phyloP scores from a whole-genome alignment of 2,888 invertebrate species.

The Plebejus melissa region DNA sequence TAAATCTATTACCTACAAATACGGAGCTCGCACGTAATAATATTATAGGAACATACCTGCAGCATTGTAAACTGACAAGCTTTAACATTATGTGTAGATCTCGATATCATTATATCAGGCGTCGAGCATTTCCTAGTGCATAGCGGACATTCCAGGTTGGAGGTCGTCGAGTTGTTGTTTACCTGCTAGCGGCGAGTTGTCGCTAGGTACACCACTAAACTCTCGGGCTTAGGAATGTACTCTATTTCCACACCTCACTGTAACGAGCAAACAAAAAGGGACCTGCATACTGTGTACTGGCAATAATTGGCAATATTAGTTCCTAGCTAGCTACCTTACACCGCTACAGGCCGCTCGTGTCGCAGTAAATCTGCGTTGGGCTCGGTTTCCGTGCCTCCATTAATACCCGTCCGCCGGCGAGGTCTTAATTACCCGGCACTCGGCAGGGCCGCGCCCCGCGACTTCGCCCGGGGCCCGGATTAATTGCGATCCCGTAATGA shows the following conservation, averaged over 20 bases:
- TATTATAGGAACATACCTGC: background rate
- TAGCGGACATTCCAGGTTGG: conserved; percentile 1
- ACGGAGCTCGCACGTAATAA: background rate
- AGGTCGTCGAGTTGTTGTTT: background rate
- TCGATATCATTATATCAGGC: background rate
- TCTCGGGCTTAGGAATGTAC: background rate
- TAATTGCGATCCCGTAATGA: conserved; percentile 8
- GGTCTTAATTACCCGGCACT: conserved; percentile 27
- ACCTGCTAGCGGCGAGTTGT: background rate
- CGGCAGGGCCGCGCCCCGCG: conserved; percentile 18
- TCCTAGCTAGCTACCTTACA: background rate
- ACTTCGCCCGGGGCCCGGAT: conserved; percentile 11
- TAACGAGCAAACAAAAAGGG: background rate
- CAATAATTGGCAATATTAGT: conserved; percentile 1
- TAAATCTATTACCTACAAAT: no score
- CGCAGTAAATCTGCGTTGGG: background rate
- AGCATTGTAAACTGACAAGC: background rate
- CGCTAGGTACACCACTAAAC: background rate
- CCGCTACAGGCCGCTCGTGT: background rate
- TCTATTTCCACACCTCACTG: background rate
- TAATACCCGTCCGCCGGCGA: background rate
- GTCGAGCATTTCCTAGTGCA: background rate
- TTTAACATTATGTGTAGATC: background rate
- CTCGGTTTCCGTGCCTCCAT: background rate
- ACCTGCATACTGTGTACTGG: background rate